Conservation (phyloP, 1,140 invertebrate species). For the Drosophila leontia region DNA sequence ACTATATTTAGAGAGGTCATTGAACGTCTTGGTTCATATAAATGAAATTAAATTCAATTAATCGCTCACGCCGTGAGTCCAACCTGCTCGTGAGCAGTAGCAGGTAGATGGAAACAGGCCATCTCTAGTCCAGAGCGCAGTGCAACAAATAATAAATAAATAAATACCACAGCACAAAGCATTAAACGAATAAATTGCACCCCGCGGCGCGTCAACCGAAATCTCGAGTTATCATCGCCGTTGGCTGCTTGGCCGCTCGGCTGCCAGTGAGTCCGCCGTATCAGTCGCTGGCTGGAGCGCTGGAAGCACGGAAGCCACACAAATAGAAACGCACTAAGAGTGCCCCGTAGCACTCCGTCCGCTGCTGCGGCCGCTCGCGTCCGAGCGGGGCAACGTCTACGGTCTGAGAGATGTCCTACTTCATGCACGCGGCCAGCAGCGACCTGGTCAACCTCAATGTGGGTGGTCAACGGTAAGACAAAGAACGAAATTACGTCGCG, state of each 20-base stretch:
- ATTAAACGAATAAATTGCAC: constrained; percentile 62
- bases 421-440: constrained; percentile 82
- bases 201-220: constrained; percentile 38
- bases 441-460: constrained; percentile 90
- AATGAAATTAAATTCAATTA: too few species aligned
- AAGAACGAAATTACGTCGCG: constrained; percentile 7
- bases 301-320: constrained; percentile 61
- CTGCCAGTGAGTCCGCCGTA: constrained; percentile 12
- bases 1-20: not conserved
- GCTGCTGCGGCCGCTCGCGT: constrained; percentile 44
- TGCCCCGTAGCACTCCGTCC: constrained; percentile 16
- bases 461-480: constrained; percentile 88
- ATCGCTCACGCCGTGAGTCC: not conserved
- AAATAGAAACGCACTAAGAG: constrained; percentile 48
- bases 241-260: constrained; percentile 12
- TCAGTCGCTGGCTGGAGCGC: constrained; percentile 39
- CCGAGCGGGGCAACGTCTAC: constrained; percentile 13
- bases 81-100: not conserved
- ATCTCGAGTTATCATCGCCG: constrained; percentile 25
- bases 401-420: constrained; percentile 71
- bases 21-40: not conserved
- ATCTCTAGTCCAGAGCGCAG: constrained; percentile 31
- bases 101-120: not conserved
- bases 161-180: constrained; percentile 25
- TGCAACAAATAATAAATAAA: constrained; percentile 53